A percentile compares a stretch with the other conserved stretches of the same genome.
Evolutionary conservation across 2,888 invertebrate species (phyloP).

Genomic region (Apoda limacodes): DNA sequence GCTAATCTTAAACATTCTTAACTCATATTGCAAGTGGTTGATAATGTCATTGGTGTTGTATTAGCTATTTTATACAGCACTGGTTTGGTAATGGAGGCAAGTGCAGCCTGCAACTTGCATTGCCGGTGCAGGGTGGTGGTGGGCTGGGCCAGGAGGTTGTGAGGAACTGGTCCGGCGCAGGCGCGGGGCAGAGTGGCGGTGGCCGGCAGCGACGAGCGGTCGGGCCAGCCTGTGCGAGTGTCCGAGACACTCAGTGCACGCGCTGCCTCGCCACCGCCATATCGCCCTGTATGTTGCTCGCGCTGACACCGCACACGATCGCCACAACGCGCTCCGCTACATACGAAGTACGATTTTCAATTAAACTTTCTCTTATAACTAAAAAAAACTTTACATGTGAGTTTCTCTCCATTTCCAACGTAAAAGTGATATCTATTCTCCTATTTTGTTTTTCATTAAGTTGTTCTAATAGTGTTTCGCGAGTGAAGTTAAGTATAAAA

Average conservation of each 20-base stretch:
- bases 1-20: no score
- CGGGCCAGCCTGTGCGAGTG: slow-evolving; percentile 30
- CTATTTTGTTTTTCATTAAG: slow-evolving; percentile 24
- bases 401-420: slow-evolving; percentile 31
- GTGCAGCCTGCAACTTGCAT: slow-evolving; percentile 23
- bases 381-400: no score
- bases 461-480: slow-evolving; percentile 42
- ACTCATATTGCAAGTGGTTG: no score
- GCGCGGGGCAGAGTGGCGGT: slow-evolving; percentile 38
- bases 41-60: no score
- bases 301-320: slow-evolving; percentile 22
- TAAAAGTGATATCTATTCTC: slow-evolving; percentile 35
- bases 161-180: slow-evolving; percentile 59
- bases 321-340: slow-evolving; percentile 27
- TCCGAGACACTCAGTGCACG: slow-evolving; percentile 51
- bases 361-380: no score
- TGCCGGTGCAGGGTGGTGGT: slow-evolving; percentile 21
- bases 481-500: slow-evolving; percentile 59
- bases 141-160: slow-evolving; percentile 44
- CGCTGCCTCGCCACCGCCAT: slow-evolving; percentile 51
- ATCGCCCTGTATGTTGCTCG: slow-evolving; percentile 43
- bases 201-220: slow-evolving; percentile 27
- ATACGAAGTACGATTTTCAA: no score
- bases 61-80: not conserved
- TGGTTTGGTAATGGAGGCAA: slow-evolving; percentile 13